Conservation (phyloP, 2,113 vertebrate genomes). For the Ceyx melanurus region DNA sequence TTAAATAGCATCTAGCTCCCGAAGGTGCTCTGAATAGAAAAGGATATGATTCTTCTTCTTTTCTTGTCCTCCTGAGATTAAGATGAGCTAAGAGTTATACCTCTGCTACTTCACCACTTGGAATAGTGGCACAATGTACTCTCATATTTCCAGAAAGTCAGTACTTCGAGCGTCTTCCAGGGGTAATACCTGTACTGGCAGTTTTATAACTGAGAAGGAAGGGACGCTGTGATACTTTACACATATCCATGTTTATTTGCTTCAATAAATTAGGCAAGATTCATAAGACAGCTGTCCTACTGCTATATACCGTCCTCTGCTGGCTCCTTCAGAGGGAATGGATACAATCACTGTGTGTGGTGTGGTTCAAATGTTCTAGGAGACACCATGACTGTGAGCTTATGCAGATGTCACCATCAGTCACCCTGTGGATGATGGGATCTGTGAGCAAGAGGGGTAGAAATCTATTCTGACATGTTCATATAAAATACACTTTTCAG, state of each 20-base stretch:
- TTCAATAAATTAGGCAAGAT: not conserved
- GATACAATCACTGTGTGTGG: not conserved
- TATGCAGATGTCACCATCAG: not conserved
- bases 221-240: not conserved
- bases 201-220: not conserved
- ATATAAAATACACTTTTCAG: not conserved
- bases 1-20: not conserved
- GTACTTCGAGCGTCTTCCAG: not conserved
- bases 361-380: not conserved
- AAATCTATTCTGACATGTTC: not conserved
- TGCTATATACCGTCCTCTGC: slow-evolving; percentile 9
- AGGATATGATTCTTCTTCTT: not conserved
- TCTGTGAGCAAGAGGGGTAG: not conserved
- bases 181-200: not conserved
- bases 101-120: not conserved
- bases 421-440: not conserved
- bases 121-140: not conserved
- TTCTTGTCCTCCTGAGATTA: not conserved
- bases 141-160: not conserved
- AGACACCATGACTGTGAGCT: not conserved
- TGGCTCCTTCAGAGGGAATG: not conserved
- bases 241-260: not conserved
- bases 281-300: not conserved
- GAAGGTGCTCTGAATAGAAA: not conserved
- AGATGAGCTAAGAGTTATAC: not conserved